phyloP scores from a whole-genome alignment of 2,888 invertebrate species.

The Latheticus oryzae region DNA sequence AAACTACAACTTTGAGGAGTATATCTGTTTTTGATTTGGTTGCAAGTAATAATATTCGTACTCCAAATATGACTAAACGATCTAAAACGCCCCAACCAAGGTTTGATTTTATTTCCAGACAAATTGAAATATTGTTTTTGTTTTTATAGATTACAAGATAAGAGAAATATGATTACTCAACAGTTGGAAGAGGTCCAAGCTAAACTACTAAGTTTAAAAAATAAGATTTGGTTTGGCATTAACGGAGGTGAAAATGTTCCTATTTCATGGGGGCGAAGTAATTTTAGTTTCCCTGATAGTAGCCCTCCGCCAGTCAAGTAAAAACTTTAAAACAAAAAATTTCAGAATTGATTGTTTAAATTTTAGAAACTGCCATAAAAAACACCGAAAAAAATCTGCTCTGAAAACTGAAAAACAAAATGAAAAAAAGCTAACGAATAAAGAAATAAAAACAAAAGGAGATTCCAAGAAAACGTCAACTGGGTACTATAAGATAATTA shows the following conservation, averaged over 20 bases:
- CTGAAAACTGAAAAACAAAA: background rate
- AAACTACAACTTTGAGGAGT: slow-evolving; percentile 51
- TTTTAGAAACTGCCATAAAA: slow-evolving; percentile 10
- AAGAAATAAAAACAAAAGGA: slow-evolving; percentile 41
- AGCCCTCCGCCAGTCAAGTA: slow-evolving; percentile 15
- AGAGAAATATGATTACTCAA: slow-evolving; percentile 60
- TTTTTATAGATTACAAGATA: slow-evolving; percentile 57
- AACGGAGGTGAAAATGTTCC: slow-evolving; percentile 66
- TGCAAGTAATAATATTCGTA: slow-evolving; percentile 52
- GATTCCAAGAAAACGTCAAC: slow-evolving; percentile 44
- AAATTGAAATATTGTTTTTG: background rate
- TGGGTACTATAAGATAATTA: slow-evolving; percentile 38
- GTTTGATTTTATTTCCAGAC: slow-evolving; percentile 42
- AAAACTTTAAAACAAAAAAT: background rate
- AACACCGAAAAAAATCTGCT: slow-evolving; percentile 12
- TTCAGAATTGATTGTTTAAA: background rate
- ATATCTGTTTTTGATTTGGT: slow-evolving; percentile 60
- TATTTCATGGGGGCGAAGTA: slow-evolving; percentile 72
- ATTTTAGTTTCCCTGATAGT: slow-evolving; percentile 28
- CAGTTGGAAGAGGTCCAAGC: slow-evolving; percentile 75
- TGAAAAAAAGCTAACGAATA: slow-evolving; percentile 29
- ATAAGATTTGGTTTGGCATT: slow-evolving; percentile 80
- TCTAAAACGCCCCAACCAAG: slow-evolving; percentile 52
- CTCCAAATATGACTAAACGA: slow-evolving; percentile 46
- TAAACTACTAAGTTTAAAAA: slow-evolving; percentile 75